Evolutionary conservation across 92 coral and sea anemone genomes (phyloP).

Genomic region (Virgularia gustaviana): DNA sequence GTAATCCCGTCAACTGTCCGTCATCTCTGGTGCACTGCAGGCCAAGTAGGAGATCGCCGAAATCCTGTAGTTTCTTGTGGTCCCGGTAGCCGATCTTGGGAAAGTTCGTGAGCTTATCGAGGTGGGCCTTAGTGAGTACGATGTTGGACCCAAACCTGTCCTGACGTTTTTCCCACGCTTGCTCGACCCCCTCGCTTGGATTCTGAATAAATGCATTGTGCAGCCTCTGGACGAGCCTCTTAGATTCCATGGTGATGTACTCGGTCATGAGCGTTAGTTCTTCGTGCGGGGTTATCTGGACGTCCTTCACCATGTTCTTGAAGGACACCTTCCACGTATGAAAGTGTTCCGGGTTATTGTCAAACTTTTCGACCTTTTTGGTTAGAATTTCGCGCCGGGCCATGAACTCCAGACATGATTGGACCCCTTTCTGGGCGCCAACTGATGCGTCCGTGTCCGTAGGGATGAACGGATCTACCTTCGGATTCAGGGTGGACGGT

Average conservation of each 20-base stretch:
- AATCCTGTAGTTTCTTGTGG: conserved; percentile 48
- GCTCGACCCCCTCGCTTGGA: conserved; percentile 42
- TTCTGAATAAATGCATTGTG: too few species aligned
- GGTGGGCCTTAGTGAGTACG: conserved; percentile 38
- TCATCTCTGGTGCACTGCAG: conserved; percentile 51
- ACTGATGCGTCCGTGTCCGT: too few species aligned
- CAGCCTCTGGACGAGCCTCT: conserved; percentile 42
- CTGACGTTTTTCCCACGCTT: conserved; percentile 40
- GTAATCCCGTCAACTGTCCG: conserved; percentile 52
- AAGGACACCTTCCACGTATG: too few species aligned
- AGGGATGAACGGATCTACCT: too few species aligned
- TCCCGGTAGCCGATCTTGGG: conserved; percentile 32
- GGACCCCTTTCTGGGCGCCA: too few species aligned
- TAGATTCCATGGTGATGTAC: conserved; percentile 37
- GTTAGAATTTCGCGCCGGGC: too few species aligned
- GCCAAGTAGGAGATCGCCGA: conserved; percentile 56
- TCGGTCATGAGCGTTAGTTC: conserved; percentile 51
- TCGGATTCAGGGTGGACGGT: too few species aligned
- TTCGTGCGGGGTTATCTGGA: conserved; percentile 44
- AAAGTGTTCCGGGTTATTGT: conserved; percentile 59
- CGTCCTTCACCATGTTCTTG: conserved; percentile 47
- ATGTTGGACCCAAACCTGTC: conserved; percentile 55
- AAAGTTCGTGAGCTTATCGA: conserved; percentile 22
- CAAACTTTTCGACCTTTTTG: too few species aligned
- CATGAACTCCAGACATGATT: too few species aligned